Evolutionary conservation across 2,888 invertebrate genomes (phyloP), one percentile per base, ranked within the genome.

Genomic region (Caenorhabditis japonica): DNA sequence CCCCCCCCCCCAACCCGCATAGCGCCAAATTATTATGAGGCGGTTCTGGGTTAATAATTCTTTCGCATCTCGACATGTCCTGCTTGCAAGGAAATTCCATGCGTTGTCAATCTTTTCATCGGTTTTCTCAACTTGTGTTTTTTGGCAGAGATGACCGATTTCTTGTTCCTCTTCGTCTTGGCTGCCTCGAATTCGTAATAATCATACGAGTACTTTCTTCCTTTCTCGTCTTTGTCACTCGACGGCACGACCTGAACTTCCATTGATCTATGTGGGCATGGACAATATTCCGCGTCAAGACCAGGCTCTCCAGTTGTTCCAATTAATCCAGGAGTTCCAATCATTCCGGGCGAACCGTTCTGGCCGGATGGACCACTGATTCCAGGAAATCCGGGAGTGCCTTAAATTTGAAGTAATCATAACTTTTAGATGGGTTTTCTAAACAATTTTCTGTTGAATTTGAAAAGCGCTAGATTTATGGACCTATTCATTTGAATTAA

Each of bases 271-370:
- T 13, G 39, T 4, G 70, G 70, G 36, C 70, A 70, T 0, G 70
- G 56, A 46, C 70, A 70, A 15, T 70, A 70, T n/a, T 44, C 1
- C 15, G 70, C 70, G 44, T 70, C 70, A 23, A 56, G 27, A 13
- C 70, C 70, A 1, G 70, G 61, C 13, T 59, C 59, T 33, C 69
- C 69, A 2, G 23, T 17, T 3, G 34, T 39, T 23, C 69, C 69
- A 12, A 30, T 19, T 30, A 7, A 7, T 30, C 30, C 30, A 30
- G 30, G 30, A 10, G 30, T 10, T 51, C 66, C 66, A 0, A 21
- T 19, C 10, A 33, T 46, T 33, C 69, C 69, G 8, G n/a, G 36
- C 2, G 34, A 1, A 23, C 61, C 61, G 30, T 30, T 36, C n/a
- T 41, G 39, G 8, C 61, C 61, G 17, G 51, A 41, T n/a, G n/a